A percentile compares a stretch with the other conserved stretches of the same genome.
These are phyloP conservation scores for Myotis findleyi DNA, from an alignment of 2,797 vertebrate species.

Conservation along the genomic window DNA sequence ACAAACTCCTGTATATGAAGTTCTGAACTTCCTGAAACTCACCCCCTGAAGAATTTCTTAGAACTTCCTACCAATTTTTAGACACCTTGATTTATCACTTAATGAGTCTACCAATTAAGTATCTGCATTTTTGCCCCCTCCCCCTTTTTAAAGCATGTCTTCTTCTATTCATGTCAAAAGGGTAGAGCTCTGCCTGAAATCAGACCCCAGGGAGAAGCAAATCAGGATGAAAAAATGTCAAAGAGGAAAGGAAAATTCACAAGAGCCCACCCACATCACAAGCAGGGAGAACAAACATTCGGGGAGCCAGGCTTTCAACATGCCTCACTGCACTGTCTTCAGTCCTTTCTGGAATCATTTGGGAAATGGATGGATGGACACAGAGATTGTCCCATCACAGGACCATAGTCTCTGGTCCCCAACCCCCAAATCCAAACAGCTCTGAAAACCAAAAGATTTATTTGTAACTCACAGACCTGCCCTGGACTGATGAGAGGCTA, in stretches of 20 bases:
- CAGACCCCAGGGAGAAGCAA: not conserved
- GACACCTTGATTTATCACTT: slow-evolving; percentile 33
- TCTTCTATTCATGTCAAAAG: not conserved
- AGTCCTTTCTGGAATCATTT: not conserved
- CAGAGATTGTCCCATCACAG: not conserved
- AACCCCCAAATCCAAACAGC: not conserved
- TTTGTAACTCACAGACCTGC: slow-evolving; percentile 42
- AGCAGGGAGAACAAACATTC: not conserved
- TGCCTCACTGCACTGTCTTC: rapidly evolving
- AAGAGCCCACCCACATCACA: not conserved
- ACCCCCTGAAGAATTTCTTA: not conserved
- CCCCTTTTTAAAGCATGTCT: not conserved
- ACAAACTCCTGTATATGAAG: not conserved
- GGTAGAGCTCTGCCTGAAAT: not conserved
- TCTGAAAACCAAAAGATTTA: slow-evolving; percentile 43
- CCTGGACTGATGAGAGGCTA: slow-evolving; percentile 27
- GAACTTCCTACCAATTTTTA: slow-evolving; percentile 43
- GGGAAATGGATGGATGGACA: not conserved
- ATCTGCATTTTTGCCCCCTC: not conserved
- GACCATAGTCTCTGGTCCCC: not conserved
- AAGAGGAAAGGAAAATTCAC: slow-evolving; percentile 3
- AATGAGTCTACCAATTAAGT: not conserved
- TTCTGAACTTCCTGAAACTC: slow-evolving; percentile 28
- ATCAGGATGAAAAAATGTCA: slow-evolving; percentile 28
- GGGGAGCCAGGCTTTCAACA: not conserved